A percentile compares a stretch with the other conserved stretches of the same genome.
Conservation (phyloP, 2,113 vertebrate species). For the Caranx ignobilis region DNA sequence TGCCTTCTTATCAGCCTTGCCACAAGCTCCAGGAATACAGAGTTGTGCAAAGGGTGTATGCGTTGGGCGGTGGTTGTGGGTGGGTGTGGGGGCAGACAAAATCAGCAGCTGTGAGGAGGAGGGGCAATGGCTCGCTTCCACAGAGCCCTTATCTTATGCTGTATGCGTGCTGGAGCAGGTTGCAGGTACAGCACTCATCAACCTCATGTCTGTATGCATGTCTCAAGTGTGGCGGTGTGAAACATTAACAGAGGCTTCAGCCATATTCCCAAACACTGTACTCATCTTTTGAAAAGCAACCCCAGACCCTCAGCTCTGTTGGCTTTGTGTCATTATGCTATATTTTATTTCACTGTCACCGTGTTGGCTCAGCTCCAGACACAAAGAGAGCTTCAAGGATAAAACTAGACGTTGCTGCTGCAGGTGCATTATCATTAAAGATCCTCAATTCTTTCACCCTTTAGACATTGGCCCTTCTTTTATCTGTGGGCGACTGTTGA, state of each 20-base stretch:
- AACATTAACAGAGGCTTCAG: slow-evolving; percentile 23
- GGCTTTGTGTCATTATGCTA: slow-evolving; percentile 25
- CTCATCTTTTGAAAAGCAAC: slow-evolving; percentile 36
- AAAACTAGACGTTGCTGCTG: slow-evolving; percentile 40
- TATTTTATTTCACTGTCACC: slow-evolving; percentile 42
- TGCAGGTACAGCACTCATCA: slow-evolving; percentile 40
- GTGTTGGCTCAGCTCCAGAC: slow-evolving; percentile 51
- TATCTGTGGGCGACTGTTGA: slow-evolving; percentile 55
- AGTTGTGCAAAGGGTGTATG: slow-evolving; percentile 25
- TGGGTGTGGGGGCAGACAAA: slow-evolving; percentile 12
- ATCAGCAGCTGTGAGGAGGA: slow-evolving; percentile 44
- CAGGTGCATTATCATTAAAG: slow-evolving; percentile 51
- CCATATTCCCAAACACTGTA: slow-evolving; percentile 2
- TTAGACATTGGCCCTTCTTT: slow-evolving; percentile 51
- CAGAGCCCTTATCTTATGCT: slow-evolving; percentile 50
- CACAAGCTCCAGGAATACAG: slow-evolving; percentile 34
- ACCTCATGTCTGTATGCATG: not conserved
- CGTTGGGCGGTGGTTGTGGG: not conserved
- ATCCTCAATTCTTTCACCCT: slow-evolving; percentile 49
- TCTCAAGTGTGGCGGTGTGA: slow-evolving; percentile 32
- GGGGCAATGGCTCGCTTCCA: slow-evolving; percentile 64
- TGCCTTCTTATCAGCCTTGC: slow-evolving; percentile 58
- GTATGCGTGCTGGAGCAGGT: slow-evolving; percentile 26
- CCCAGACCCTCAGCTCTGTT: slow-evolving; percentile 21
- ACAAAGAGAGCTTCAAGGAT: slow-evolving; percentile 58